Conservation (phyloP, 2,888 invertebrate species). For the Pollenia labialis region DNA sequence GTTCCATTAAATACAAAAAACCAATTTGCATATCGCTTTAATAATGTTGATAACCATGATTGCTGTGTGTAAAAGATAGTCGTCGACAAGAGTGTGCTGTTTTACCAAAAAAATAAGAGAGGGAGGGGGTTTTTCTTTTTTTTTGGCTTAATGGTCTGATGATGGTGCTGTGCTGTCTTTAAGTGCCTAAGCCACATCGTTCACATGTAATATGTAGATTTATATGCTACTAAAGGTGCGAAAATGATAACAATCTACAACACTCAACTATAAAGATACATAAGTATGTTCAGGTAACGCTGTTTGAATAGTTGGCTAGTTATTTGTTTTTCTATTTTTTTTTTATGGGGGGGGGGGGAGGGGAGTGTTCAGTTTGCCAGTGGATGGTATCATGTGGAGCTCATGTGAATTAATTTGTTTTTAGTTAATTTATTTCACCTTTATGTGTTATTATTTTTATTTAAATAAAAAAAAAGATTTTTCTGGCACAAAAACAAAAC, state of each 20-base stretch:
- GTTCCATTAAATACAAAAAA: slow-evolving; percentile 73
- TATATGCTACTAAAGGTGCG: slow-evolving; percentile 75
- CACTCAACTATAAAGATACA: slow-evolving; percentile 70
- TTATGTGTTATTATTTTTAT: neutral
- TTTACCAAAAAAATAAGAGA: neutral
- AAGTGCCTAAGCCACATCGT: slow-evolving; percentile 66
- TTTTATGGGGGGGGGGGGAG: neutral
- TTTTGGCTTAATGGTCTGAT: neutral
- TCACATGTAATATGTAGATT: slow-evolving; percentile 74
- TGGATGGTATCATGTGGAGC: slow-evolving; percentile 65
- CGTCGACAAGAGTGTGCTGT: slow-evolving; percentile 20
- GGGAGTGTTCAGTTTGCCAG: slow-evolving; percentile 1
- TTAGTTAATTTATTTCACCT: slow-evolving; percentile 72
- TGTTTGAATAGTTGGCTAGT: slow-evolving; percentile 47
- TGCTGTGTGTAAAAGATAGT: slow-evolving; percentile 61
- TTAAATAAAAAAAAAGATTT: neutral
- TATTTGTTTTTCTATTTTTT: slow-evolving; percentile 21
- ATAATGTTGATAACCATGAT: slow-evolving; percentile 73
- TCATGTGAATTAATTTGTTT: slow-evolving; percentile 73
- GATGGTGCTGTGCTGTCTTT: slow-evolving; percentile 32
- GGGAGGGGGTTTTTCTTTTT: slow-evolving; percentile 2
- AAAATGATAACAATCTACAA: slow-evolving; percentile 74
- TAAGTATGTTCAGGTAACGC: slow-evolving; percentile 52
- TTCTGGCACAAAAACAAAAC: neutral
- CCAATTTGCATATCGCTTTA: slow-evolving; percentile 74